A percentile compares a stretch with the other conserved stretches of the same genome.
phyloP scores from a whole-genome alignment of 1,140 invertebrate species.

The Macrotrachela quadricornifera region DNA sequence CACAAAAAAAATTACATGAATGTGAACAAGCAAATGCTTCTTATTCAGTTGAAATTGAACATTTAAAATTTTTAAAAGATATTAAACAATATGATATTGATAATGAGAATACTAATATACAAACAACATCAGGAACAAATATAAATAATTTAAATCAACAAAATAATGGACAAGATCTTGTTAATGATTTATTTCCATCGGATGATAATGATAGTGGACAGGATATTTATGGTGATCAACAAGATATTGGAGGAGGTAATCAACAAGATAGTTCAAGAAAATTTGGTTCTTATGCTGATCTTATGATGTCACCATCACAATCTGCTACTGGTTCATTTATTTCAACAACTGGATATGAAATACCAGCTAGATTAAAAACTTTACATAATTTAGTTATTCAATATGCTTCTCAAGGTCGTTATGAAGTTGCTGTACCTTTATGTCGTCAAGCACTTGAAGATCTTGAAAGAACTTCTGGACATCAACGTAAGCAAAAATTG shows the following conservation, averaged over 20 bases:
- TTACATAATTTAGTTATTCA: constrained; percentile 55
- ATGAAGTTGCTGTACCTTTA: constrained; percentile 92
- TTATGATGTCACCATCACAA: neutral
- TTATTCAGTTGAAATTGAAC: constrained; percentile 88
- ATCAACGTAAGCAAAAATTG: constrained; percentile 48
- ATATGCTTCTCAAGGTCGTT: constrained; percentile 32
- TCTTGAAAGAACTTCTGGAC: constrained; percentile 90
- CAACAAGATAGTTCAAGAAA: neutral
- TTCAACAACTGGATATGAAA: constrained; percentile 38
- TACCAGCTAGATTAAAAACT: constrained; percentile 73
- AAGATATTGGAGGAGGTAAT: no score
- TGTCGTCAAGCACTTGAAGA: constrained; percentile 98
- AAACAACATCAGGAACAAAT: neutral
- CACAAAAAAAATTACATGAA: constrained; percentile 74
- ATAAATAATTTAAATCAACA: no score
- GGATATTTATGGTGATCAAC: neutral
- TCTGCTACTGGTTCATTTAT: neutral
- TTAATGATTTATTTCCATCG: constrained; percentile 23
- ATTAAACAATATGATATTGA: constrained; percentile 83
- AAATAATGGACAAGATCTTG: no score
- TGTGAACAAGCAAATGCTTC: constrained; percentile 44
- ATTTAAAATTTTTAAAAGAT: constrained; percentile 88
- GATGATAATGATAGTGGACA: constrained; percentile 49
- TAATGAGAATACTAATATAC: constrained; percentile 23
- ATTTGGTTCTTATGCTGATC: constrained; percentile 5